A percentile compares a stretch with the other conserved stretches of the same genome.
phyloP scores from a whole-genome alignment of 1,140 invertebrate species.

The Hylaeus volcanicus region DNA sequence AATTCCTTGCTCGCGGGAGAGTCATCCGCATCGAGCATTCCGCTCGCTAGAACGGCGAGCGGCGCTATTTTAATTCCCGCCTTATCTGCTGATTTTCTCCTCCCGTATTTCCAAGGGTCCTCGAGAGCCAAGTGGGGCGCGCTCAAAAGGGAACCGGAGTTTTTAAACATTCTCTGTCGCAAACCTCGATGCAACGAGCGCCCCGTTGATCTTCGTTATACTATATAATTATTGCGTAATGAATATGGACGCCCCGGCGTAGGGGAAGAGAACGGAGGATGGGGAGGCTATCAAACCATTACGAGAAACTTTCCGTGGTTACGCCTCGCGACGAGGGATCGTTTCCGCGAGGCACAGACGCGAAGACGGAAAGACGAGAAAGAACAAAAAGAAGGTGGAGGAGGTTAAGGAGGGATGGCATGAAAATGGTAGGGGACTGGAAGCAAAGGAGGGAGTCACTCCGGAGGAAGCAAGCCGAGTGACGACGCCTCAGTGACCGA shows the following conservation, averaged over 20 bases:
- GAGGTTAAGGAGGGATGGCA: conserved; percentile 62
- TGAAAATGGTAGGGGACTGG: conserved; percentile 68
- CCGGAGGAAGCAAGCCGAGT: conserved; percentile 70
- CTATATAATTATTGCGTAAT: conserved; percentile 43
- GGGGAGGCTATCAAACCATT: conserved; percentile 52
- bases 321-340: conserved; percentile 49
- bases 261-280: not conserved
- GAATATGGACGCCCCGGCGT: conserved; percentile 16
- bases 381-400: conserved; percentile 57
- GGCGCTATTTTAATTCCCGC: conserved; percentile 2
- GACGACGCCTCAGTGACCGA: conserved; percentile 76
- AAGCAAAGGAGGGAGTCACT: conserved; percentile 64
- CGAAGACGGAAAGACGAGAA: conserved; percentile 52
- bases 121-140: not conserved
- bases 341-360: conserved; percentile 55
- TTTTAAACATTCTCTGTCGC: not conserved
- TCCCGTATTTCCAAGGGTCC: not conserved
- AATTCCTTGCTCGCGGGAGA: conserved; percentile 2
- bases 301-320: conserved; percentile 43
- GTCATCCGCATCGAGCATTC: not conserved
- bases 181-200: not conserved
- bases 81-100: conserved; percentile 17
- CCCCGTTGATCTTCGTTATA: not conserved
- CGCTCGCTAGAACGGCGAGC: not conserved
- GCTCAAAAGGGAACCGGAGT: not conserved